Percentiles rank a stretch among this genome's conserved stretches.
Evolutionary conservation across 1,140 invertebrate genomes (phyloP).

Genomic region (Drosophila bocqueti): DNA sequence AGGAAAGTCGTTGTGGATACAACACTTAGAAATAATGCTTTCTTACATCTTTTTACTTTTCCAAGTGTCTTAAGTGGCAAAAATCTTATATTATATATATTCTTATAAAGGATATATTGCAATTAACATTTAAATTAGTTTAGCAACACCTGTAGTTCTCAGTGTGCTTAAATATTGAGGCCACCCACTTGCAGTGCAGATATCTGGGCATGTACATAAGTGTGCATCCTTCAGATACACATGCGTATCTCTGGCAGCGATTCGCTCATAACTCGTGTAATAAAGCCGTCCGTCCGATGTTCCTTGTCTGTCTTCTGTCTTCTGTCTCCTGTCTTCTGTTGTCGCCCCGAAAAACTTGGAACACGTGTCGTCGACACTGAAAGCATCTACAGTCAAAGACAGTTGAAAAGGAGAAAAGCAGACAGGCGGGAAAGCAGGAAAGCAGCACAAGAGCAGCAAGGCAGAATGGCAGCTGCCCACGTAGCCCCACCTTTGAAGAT

Average conservation of each 20-base stretch:
- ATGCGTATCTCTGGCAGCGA: constrained; percentile 31
- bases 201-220: constrained; percentile 11
- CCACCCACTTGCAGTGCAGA: constrained; percentile 17
- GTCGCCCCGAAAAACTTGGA: constrained; percentile 49
- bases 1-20: neutral
- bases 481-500: constrained; percentile 53
- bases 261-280: constrained; percentile 48
- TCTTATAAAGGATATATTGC: neutral
- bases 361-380: constrained; percentile 73
- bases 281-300: constrained; percentile 49
- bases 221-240: constrained; percentile 36
- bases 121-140: neutral
- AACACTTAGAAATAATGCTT: too few relatives aligned
- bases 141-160: neutral
- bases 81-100: too few relatives aligned
- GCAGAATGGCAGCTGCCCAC: constrained; percentile 41
- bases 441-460: constrained; percentile 32
- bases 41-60: neutral
- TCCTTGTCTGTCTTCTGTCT: neutral
- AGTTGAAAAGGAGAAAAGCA: constrained; percentile 40
- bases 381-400: constrained; percentile 41
- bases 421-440: constrained; percentile 22
- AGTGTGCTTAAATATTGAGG: constrained; percentile 4
- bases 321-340: constrained; percentile 11
- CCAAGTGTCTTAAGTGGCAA: neutral